These are phyloP conservation scores for Panopea generosa DNA, from an alignment of 2,888 invertebrate genomes.

Conservation along the genomic window DNA sequence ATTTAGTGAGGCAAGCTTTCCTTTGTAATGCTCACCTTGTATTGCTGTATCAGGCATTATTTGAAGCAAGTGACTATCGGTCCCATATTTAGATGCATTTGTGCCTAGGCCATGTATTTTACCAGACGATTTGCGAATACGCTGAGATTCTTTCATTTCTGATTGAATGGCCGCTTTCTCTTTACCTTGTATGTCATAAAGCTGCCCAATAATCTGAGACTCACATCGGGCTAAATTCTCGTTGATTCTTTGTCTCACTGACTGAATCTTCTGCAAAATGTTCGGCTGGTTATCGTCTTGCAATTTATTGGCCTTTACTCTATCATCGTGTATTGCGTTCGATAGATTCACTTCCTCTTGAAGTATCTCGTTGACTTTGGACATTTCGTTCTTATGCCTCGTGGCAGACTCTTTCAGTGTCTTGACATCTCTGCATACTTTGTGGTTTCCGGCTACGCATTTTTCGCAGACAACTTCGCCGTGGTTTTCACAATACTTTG, in stretches of 20 bases:
- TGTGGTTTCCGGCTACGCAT: conserved; percentile 59
- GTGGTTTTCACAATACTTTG: conserved; percentile 63
- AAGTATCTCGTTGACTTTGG: conserved; percentile 25
- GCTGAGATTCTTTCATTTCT: conserved; percentile 59
- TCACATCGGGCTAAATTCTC: conserved; percentile 64
- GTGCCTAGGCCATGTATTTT: conserved; percentile 51
- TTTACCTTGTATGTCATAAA: conserved; percentile 47
- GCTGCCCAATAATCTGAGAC: conserved; percentile 49
- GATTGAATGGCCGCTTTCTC: conserved; percentile 51
- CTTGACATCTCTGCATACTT: conserved; percentile 52
- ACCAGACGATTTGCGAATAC: conserved; percentile 55
- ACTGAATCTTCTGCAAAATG: conserved; percentile 47
- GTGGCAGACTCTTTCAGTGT: conserved; percentile 46
- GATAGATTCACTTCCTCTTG: conserved; percentile 58
- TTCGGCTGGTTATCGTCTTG: conserved; percentile 48
- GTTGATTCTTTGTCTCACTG: conserved; percentile 58
- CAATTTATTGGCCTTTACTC: conserved; percentile 40
- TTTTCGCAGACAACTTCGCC: conserved; percentile 59
- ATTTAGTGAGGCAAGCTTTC: conserved; percentile 50
- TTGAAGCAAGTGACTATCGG: conserved; percentile 61
- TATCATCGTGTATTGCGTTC: conserved; percentile 51
- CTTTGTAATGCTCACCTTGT: conserved; percentile 45
- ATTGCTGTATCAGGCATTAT: conserved; percentile 42
- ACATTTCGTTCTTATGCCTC: conserved; percentile 32
- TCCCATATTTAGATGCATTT: conserved; percentile 50